These are phyloP conservation scores for Numida meleagris DNA, from an alignment of 2,113 vertebrate species.

Conservation along the genomic window DNA sequence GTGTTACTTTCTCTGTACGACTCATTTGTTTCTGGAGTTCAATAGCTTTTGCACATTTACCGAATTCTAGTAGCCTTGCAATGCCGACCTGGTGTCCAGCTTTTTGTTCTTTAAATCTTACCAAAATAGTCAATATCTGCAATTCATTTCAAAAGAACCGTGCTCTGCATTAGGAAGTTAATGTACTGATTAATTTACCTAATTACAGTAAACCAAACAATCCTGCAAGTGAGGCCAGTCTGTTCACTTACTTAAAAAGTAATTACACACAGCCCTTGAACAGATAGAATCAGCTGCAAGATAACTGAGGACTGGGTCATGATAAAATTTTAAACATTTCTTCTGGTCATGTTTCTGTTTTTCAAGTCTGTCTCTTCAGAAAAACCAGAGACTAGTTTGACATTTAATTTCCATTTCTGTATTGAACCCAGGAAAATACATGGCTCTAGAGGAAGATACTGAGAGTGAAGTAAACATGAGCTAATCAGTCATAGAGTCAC, in stretches of 20 bases:
- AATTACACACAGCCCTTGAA: not conserved
- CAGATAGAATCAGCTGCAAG: not conserved
- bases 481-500: not conserved
- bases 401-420: slow-evolving; percentile 35
- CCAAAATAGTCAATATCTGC: not conserved
- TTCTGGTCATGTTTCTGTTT: slow-evolving; percentile 14
- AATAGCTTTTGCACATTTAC: not conserved
- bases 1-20: not conserved
- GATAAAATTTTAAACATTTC: slow-evolving; percentile 1
- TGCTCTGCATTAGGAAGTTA: slow-evolving; percentile 63
- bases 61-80: not conserved
- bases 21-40: not conserved
- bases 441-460: not conserved
- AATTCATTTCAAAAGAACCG: slow-evolving; percentile 1
- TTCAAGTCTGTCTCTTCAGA: slow-evolving; percentile 26
- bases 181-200: slow-evolving; percentile 79
- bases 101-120: not conserved
- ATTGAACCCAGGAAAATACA: not conserved
- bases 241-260: slow-evolving; percentile 44
- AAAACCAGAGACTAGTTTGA: slow-evolving; percentile 12
- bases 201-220: slow-evolving; percentile 82
- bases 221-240: slow-evolving; percentile 48
- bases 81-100: not conserved
- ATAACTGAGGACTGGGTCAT: not conserved
- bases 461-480: not conserved